Conservation (phyloP, 35 echinoderm and acorn worm genomes). For the Hemicentrotus pulcherrimus region DNA sequence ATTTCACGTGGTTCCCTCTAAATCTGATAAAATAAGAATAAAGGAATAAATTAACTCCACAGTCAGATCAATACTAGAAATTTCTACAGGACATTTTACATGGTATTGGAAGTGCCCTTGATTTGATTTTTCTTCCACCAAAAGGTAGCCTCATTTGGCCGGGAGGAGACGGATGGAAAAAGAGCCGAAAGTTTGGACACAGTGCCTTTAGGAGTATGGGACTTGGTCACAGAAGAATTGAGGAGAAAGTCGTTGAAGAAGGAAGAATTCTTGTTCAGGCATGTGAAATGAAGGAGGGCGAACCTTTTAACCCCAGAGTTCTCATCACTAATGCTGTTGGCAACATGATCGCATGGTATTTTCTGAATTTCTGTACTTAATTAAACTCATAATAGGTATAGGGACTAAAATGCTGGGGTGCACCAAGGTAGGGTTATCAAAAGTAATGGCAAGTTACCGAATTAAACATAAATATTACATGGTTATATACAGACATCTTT, state of each 20-base stretch:
- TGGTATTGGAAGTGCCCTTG: neutral
- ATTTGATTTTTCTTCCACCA: neutral
- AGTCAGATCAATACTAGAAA: too few species aligned
- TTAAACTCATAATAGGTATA: neutral
- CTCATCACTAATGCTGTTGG: conserved; percentile 50
- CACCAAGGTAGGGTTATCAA: neutral
- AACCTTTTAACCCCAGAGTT: conserved; percentile 16
- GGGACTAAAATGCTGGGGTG: neutral
- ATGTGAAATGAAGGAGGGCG: conserved; percentile 16
- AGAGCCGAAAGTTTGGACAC: conserved; percentile 31
- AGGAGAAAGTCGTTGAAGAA: conserved; percentile 52
- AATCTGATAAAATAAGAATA: neutral
- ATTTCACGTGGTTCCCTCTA: neutral
- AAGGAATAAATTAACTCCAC: too few species aligned
- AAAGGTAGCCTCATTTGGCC: conserved; percentile 49
- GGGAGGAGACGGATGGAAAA: conserved; percentile 45
- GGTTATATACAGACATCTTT: neutral
- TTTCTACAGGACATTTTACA: too few species aligned
- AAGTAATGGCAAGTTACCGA: neutral
- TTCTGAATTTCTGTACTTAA: conserved; percentile 53
- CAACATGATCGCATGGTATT: conserved; percentile 57
- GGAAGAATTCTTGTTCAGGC: neutral
- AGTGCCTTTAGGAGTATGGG: conserved; percentile 55
- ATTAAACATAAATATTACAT: conserved; percentile 14
- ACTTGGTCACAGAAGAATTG: conserved; percentile 56